Evolutionary conservation across 2,888 invertebrate species (phyloP).

Genomic region (Clepsis dumicolana): DNA sequence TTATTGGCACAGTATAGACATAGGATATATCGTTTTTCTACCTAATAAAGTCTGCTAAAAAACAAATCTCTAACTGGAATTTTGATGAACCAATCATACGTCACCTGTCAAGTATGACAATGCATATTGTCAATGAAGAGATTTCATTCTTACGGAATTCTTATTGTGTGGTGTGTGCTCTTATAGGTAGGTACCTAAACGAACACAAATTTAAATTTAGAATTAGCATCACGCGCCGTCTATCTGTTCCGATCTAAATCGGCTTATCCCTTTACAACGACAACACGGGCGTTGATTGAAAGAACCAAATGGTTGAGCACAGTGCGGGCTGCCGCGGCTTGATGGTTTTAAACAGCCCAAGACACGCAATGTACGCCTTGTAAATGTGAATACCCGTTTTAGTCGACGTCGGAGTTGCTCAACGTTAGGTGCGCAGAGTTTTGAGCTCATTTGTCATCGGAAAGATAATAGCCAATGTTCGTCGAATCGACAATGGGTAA

Average conservation of each 20-base stretch:
- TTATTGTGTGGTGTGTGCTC: conserved; percentile 63
- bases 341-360: conserved; percentile 41
- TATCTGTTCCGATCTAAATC: conserved; percentile 78
- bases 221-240: conserved; percentile 73
- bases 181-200: conserved; percentile 48
- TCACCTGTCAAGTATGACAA: conserved; percentile 55
- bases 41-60: conserved; percentile 49
- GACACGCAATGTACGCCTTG: conserved; percentile 57
- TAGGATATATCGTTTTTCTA: too few species aligned
- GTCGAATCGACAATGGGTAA: conserved; percentile 73
- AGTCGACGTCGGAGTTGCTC: conserved; percentile 47
- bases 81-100: conserved; percentile 45
- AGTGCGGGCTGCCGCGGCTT: conserved; percentile 47
- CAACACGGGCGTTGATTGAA: conserved; percentile 50
- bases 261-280: conserved; percentile 70
- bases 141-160: conserved; percentile 63
- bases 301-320: conserved; percentile 49
- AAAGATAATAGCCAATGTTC: conserved; percentile 72
- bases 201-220: conserved; percentile 69
- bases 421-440: conserved; percentile 61
- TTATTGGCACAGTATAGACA: too few species aligned
- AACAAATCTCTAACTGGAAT: conserved; percentile 20
- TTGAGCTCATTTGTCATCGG: conserved; percentile 75
- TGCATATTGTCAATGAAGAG: conserved; percentile 49
- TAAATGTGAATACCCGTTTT: conserved; percentile 44